Evolutionary conservation across 2,113 vertebrate genomes (phyloP).

Genomic region (Centropus bengalensis): DNA sequence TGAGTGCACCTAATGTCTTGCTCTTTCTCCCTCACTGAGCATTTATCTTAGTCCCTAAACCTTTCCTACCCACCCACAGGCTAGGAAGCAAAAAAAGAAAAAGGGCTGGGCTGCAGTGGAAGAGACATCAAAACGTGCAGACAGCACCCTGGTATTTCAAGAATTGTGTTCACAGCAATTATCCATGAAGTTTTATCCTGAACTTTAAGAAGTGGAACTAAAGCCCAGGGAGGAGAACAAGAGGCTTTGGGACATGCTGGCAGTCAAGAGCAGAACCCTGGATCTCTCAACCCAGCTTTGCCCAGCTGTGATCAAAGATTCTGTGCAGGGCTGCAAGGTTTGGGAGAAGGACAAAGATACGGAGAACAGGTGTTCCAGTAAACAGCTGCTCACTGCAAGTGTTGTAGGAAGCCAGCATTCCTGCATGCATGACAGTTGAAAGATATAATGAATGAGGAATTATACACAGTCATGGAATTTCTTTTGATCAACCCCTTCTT

Average conservation of each 20-base stretch:
- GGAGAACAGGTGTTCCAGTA: neutral
- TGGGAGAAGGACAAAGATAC: neutral
- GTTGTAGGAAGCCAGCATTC: neutral
- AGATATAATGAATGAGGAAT: neutral
- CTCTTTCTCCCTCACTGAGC: neutral
- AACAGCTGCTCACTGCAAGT: neutral
- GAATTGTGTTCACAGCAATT: neutral
- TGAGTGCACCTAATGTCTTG: neutral
- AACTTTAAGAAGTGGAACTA: constrained; percentile 21
- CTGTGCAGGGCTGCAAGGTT: neutral
- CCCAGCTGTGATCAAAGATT: neutral
- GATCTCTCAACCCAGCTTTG: neutral
- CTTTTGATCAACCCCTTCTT: neutral
- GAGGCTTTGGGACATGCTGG: neutral
- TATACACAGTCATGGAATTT: neutral
- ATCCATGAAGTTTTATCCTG: constrained; percentile 2
- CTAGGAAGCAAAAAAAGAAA: constrained; percentile 5
- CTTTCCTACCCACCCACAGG: neutral
- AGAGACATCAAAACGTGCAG: neutral
- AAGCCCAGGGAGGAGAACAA: neutral
- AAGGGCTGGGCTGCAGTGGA: neutral
- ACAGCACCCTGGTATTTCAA: neutral
- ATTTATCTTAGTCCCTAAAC: neutral
- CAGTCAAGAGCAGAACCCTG: neutral
- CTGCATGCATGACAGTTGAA: neutral